Evolutionary conservation across 2,888 invertebrate genomes (phyloP).

Genomic region (Lysandra bellargus): DNA sequence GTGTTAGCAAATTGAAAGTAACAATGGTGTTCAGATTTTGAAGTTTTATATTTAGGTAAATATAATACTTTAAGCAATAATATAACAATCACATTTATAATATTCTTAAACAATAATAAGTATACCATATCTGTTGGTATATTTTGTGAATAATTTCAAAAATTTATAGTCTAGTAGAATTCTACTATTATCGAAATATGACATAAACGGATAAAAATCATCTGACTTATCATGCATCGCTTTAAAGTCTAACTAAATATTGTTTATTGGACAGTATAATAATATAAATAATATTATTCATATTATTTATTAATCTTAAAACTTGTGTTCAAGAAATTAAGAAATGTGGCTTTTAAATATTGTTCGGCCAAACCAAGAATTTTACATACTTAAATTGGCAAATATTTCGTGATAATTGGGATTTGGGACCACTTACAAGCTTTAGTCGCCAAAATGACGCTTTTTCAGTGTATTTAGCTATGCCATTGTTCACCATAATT

Average conservation of each 20-base stretch:
- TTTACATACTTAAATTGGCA: constrained; percentile 24
- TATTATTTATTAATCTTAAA: too few relatives aligned
- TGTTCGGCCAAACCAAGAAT: not conserved
- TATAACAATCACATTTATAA: not conserved
- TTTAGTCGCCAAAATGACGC: not conserved
- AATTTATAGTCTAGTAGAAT: not conserved
- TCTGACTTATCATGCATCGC: not conserved
- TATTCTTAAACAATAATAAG: not conserved
- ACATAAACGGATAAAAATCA: not conserved
- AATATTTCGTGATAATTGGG: not conserved
- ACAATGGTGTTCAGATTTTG: not conserved
- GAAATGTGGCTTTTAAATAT: not conserved
- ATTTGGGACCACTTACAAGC: constrained; percentile 16
- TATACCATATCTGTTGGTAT: not conserved
- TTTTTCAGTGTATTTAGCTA: not conserved
- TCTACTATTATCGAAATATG: not conserved
- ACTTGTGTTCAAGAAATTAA: too few relatives aligned
- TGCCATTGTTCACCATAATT: not conserved
- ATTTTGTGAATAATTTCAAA: not conserved
- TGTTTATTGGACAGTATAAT: not conserved
- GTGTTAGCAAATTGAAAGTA: not conserved
- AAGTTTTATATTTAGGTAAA: not conserved
- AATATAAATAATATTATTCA: not conserved
- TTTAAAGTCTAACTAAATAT: not conserved
- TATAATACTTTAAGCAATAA: not conserved